Percentiles rank a stretch among this genome's conserved stretches.
phyloP scores from a whole-genome alignment of 2,113 vertebrate genomes.

The Macquaria australasica region DNA sequence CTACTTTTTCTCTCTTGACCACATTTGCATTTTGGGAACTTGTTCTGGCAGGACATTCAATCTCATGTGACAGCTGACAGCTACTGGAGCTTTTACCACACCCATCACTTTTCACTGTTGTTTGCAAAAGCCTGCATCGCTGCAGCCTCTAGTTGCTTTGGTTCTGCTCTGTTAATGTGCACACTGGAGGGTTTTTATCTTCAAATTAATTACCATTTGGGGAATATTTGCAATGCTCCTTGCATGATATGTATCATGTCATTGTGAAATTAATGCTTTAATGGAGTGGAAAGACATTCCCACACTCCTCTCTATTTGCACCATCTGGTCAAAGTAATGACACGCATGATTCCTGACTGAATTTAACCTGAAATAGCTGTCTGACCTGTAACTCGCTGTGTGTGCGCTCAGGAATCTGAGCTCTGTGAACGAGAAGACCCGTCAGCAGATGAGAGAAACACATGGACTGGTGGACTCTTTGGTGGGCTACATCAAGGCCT shows the following conservation, averaged over 20 bases:
- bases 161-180: neutral
- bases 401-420: conserved; percentile 91
- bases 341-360: neutral
- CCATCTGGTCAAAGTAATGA: neutral
- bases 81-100: conserved; percentile 8
- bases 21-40: conserved; percentile 26
- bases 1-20: conserved; percentile 15
- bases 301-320: conserved; percentile 5
- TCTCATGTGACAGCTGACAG: neutral
- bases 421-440: conserved; percentile 92
- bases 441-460: conserved; percentile 91
- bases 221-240: neutral
- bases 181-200: neutral
- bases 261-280: neutral
- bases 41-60: conserved; percentile 8
- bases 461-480: conserved; percentile 90
- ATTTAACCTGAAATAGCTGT: conserved; percentile 9
- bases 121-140: conserved; percentile 1
- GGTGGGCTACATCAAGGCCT: conserved; percentile 88
- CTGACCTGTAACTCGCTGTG: conserved; percentile 25
- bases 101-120: conserved; percentile 6
- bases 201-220: neutral
- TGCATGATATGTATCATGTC: neutral
- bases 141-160: neutral
- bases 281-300: neutral